phyloP scores from a whole-genome alignment of 92 coral and sea anemone genomes.

The Phenganax marumi region DNA sequence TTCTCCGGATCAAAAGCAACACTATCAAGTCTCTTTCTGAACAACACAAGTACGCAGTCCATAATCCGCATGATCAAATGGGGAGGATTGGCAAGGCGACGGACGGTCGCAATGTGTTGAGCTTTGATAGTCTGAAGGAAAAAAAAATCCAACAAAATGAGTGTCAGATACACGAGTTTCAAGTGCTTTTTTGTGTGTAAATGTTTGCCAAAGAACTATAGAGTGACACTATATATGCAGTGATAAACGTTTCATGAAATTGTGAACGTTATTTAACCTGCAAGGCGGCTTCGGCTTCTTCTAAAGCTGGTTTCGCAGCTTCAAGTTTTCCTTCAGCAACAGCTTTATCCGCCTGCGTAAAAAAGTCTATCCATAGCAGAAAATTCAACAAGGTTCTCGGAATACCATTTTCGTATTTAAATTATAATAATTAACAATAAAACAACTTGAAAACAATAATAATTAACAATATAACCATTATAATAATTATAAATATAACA shows the following conservation, averaged over 20 bases:
- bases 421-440: too few relatives aligned
- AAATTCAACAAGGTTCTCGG: too few relatives aligned
- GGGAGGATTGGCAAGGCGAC: conserved; percentile 91
- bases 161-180: background rate
- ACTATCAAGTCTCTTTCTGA: conserved; percentile 69
- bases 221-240: background rate
- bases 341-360: conserved; percentile 78
- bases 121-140: conserved; percentile 83
- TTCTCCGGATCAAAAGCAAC: conserved; percentile 83
- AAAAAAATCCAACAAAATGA: background rate
- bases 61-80: conserved; percentile 97
- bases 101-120: conserved; percentile 88
- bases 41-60: conserved; percentile 86
- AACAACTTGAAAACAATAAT: background rate
- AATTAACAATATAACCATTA: background rate
- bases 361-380: too few relatives aligned
- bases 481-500: background rate
- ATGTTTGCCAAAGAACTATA: too few relatives aligned
- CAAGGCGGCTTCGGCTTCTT: conserved; percentile 91
- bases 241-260: background rate
- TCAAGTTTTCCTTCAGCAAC: conserved; percentile 85
- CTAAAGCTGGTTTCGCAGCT: conserved; percentile 91
- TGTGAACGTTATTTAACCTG: conserved; percentile 57
- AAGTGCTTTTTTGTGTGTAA: background rate
- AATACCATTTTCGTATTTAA: too few relatives aligned